phyloP scores from a whole-genome alignment of 2,113 vertebrate species.

The Antechinus flavipes region DNA sequence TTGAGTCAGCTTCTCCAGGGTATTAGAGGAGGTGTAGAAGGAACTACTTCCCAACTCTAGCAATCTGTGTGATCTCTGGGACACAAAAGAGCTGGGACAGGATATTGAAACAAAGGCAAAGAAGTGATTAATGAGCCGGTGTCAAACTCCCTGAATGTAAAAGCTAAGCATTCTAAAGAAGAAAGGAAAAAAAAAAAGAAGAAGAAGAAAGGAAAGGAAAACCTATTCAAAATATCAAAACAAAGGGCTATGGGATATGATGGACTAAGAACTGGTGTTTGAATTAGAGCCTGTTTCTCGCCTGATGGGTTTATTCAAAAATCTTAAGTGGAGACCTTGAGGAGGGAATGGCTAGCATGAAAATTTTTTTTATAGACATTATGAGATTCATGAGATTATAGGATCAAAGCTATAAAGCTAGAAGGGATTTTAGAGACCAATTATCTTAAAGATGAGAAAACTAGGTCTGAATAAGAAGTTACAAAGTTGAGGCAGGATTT shows the following conservation, averaged over 20 bases:
- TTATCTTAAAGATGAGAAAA: not conserved
- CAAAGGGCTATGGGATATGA: not conserved
- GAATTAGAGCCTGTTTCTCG: not conserved
- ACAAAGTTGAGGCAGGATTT: not conserved
- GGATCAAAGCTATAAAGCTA: not conserved
- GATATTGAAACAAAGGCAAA: not conserved
- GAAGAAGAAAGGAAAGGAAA: not conserved
- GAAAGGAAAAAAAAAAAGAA: not conserved
- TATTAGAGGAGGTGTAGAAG: not conserved
- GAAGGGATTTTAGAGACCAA: not conserved
- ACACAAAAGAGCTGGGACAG: not conserved
- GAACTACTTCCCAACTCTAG: not conserved
- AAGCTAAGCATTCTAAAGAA: not conserved
- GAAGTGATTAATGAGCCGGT: not conserved
- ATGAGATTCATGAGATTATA: not conserved
- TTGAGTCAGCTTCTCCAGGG: not conserved
- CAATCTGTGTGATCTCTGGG: not conserved
- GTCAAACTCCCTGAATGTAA: not conserved
- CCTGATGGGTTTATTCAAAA: not conserved
- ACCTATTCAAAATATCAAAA: not conserved
- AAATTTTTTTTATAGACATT: not conserved
- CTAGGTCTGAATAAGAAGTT: not conserved
- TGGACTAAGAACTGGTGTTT: not conserved
- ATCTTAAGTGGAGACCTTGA: not conserved
- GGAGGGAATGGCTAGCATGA: not conserved